Evolutionary conservation across 2,888 invertebrate species (phyloP).

Genomic region (Rhorus exstirpatorius): DNA sequence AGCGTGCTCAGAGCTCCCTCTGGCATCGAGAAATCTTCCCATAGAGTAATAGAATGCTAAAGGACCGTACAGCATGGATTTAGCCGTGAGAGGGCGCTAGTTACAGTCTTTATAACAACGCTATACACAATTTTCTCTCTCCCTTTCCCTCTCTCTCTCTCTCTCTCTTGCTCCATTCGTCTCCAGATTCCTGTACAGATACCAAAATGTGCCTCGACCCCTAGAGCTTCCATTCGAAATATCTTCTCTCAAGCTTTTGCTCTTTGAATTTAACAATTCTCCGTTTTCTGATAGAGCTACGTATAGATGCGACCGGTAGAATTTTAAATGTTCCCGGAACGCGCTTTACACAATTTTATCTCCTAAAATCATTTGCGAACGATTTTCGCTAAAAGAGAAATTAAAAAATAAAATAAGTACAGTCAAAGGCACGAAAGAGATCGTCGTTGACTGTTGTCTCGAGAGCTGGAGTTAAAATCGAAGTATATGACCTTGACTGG

Average conservation of each 20-base stretch:
- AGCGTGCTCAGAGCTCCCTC: constrained; percentile 2
- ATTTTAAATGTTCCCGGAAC: background rate
- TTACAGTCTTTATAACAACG: constrained; percentile 41
- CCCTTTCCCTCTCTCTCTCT: constrained; percentile 7
- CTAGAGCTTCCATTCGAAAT: constrained; percentile 9
- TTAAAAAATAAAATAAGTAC: no score
- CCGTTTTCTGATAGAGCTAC: no score
- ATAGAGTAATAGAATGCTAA: constrained; percentile 48
- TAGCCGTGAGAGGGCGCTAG: constrained; percentile 9
- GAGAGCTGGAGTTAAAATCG: no score
- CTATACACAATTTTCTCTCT: constrained; percentile 38
- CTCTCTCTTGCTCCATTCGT: constrained; percentile 28
- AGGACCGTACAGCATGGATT: constrained; percentile 62
- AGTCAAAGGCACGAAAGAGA: no score
- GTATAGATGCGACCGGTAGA: no score
- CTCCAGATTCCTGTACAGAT: constrained; percentile 15
- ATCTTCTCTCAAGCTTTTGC: constrained; percentile 29
- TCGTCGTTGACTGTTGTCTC: no score
- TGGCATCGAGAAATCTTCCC: constrained; percentile 56
- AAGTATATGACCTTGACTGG: no score
- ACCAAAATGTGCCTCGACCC: background rate
- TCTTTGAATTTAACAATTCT: background rate
- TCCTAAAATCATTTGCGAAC: no score
- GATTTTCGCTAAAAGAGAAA: no score
- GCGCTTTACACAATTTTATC: no score